Base-by-base conservation (phyloP, 2,113 vertebrate species). In the Phasianus colchicus region DNA sequence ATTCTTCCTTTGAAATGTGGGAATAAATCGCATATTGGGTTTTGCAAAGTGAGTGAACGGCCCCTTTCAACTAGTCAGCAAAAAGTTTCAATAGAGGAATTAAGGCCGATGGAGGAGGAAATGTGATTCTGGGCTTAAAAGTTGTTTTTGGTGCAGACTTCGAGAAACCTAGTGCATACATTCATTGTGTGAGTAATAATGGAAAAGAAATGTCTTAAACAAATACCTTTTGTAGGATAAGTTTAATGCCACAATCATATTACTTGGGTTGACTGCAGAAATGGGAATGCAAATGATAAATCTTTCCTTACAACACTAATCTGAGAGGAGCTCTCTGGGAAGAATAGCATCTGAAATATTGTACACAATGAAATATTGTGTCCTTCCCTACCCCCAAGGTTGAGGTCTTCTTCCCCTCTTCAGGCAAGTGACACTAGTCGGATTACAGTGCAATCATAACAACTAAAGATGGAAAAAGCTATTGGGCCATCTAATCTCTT, bases 1-100 rank as follows among this genome's bases (percentile, higher is more conserved):
- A 88, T 93, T 97, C 95, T 96, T 95, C 96, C 92, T 97, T 95
- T 95, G 95, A 96, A 93, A 94, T 78, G 87, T 95, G 91, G 94
- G 93, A 94, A 89, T 95, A 90, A 96, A 95, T 90, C 74, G 63
- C 88, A 94, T 96, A 93, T 93, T 95, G 95, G 96, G 86, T 91
- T 92, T 96, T 96, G 92, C 92, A 78, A 93, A 96, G 96, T 96
- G 86, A 97, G 92, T 69, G 87, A 93, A 93, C 57, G 29, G 90
- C 88, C 84, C 92, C 88, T 97, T 96, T 97, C 96, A 94, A 89
- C 92, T 94, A 91, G 61, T 93, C 92, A 42, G 87, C 86, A 89
- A 91, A 92, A 91, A 88, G 81, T 90, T 94, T 95, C 96, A 91
- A 88, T 84, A 92, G 96, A 83, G 94, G 96, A 89, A 93, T 95